Evolutionary conservation across 2,888 invertebrate species (phyloP).

Genomic region (Microctonus hyperodae): DNA sequence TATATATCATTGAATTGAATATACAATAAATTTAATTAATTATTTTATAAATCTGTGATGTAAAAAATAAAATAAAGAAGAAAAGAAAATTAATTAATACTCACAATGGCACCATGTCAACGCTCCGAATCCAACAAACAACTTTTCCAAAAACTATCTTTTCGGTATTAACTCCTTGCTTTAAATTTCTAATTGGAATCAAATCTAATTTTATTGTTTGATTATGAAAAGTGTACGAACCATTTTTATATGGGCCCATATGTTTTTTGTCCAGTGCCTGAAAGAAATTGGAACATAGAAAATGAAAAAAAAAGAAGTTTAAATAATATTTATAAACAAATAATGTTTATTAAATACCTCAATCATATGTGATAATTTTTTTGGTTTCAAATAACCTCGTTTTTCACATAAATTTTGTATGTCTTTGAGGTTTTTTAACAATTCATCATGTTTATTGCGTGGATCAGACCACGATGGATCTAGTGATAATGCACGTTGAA

Average conservation of each 20-base stretch:
- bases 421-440: slow-evolving; percentile 72
- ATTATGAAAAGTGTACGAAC: slow-evolving; percentile 65
- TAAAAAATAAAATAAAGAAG: slow-evolving; percentile 26
- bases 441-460: slow-evolving; percentile 67
- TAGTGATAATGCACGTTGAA: slow-evolving; percentile 71
- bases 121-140: slow-evolving; percentile 79
- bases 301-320: slow-evolving; percentile 19
- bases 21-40: slow-evolving; percentile 11
- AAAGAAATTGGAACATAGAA: too few relatives aligned
- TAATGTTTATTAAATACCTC: slow-evolving; percentile 63
- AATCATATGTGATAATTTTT: slow-evolving; percentile 73
- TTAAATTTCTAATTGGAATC: slow-evolving; percentile 66
- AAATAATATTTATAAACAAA: too few relatives aligned
- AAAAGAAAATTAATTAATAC: too few relatives aligned
- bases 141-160: slow-evolving; percentile 80
- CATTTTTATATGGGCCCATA: slow-evolving; percentile 74
- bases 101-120: slow-evolving; percentile 82
- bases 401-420: slow-evolving; percentile 71
- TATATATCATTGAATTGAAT: slow-evolving; percentile 24
- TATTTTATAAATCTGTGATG: slow-evolving; percentile 19
- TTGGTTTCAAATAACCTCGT: slow-evolving; percentile 78
- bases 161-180: slow-evolving; percentile 71
- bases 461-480: slow-evolving; percentile 83
- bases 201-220: slow-evolving; percentile 66
- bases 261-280: slow-evolving; percentile 74